Base-by-base conservation (phyloP, 2,797 vertebrate genomes). In the Toxotes lorentzi region DNA sequence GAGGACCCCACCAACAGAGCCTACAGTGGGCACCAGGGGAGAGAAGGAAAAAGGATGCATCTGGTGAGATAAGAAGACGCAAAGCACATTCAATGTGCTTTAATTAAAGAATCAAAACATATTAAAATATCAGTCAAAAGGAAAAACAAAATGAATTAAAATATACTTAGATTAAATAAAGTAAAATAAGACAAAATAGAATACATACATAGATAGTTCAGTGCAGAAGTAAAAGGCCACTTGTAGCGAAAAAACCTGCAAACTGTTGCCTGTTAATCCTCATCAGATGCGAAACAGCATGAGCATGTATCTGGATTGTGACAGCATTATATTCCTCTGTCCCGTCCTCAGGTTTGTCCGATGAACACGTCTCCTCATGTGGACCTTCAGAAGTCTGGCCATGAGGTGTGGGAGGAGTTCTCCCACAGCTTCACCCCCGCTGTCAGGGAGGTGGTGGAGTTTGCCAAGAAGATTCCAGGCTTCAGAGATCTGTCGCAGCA, bases 361-460 rank as follows among this genome's bases (percentile, higher is more conserved):
- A 99, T 99, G 97, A 98, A 96, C 93, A 97, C 95, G 43, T 97
- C 97, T 76, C 97, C 98, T 0, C 94, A 95, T 0, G 97, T 99
- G 92, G 96, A 98, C 88, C 97, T 97, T 57, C 95, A 95, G 81
- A 98, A 97, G 88, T 97, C 97, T 0, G 97, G 97, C 62, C 97
- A 97, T 71, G 94, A 97, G 86, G 95, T 99, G 83, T 99, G 98
- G 98, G 97, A 98, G 92, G 98, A 99, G 89, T 99, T 99, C 90
- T 98, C 97, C 13, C 95, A 96, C 94, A 98, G 97, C 92, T 99
- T 99, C 93, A 98, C 98, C 21, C 97, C 98, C 0, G 97, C 97
- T 0, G 98, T 99, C 78, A 96, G 97, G 81, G 98, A 99, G 93
- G 98, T 99, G 87, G 98, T 99, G 85, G 98, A 99, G 88, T 99